Conservation (phyloP, 2,888 invertebrate species). For the Torymus tubicola region DNA sequence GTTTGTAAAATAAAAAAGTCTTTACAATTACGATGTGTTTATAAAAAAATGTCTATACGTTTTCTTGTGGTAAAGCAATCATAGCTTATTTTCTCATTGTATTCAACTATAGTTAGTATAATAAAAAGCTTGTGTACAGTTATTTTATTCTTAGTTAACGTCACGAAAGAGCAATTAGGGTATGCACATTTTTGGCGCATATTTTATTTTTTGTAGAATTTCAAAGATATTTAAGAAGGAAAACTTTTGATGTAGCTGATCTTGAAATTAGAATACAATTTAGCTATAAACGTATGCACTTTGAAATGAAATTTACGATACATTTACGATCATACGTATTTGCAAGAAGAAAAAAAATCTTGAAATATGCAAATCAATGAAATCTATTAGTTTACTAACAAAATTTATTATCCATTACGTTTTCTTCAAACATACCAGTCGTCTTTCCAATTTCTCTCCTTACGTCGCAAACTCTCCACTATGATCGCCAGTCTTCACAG, state of each 20-base stretch:
- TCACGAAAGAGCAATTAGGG: constrained; percentile 29
- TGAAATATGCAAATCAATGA: not conserved
- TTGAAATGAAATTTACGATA: too few relatives aligned
- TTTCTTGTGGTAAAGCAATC: constrained; percentile 28
- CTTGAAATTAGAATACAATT: too few relatives aligned
- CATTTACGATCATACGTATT: too few relatives aligned
- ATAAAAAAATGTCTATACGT: not conserved
- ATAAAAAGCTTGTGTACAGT: not conserved
- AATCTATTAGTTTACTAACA: not conserved
- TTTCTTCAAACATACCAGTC: too few relatives aligned
- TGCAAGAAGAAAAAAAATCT: too few relatives aligned
- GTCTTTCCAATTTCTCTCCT: too few relatives aligned
- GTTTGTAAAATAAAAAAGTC: too few relatives aligned
- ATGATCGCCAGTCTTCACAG: not conserved
- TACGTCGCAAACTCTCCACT: not conserved
- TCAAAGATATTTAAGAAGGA: too few relatives aligned
- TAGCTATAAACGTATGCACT: too few relatives aligned
- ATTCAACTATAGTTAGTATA: not conserved
- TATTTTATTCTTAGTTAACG: not conserved
- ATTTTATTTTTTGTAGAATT: too few relatives aligned
- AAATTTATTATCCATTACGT: not conserved
- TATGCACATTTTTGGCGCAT: not conserved
- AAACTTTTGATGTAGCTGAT: too few relatives aligned
- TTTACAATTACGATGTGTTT: not conserved
- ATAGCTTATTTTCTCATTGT: not conserved